Conservation (phyloP, 2,797 vertebrate genomes). For the Dallia pectoralis region DNA sequence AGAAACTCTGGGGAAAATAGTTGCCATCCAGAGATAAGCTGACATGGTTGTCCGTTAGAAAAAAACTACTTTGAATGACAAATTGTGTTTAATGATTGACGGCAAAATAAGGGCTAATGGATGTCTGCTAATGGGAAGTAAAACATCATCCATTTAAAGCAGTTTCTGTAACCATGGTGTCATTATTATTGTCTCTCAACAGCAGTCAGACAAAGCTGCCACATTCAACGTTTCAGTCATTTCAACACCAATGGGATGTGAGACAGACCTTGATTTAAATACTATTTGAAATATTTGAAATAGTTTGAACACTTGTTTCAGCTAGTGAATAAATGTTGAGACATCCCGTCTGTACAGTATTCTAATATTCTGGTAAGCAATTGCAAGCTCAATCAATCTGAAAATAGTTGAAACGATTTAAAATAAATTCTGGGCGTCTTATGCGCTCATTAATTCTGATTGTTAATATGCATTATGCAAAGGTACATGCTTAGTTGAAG, state of each 20-base stretch:
- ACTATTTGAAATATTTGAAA: background rate
- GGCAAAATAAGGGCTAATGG: conserved; percentile 71
- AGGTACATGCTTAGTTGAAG: background rate
- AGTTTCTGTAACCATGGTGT: conserved; percentile 35
- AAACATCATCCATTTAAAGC: conserved; percentile 37
- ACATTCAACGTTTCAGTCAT: conserved; percentile 18
- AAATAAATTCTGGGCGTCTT: background rate
- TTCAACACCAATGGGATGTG: background rate
- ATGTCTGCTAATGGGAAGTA: conserved; percentile 60
- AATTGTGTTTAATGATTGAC: conserved; percentile 53
- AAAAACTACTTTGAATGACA: conserved; percentile 71
- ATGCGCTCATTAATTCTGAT: background rate
- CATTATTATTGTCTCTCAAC: conserved; percentile 22
- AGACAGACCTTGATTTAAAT: background rate
- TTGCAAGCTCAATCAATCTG: background rate
- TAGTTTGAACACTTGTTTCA: background rate
- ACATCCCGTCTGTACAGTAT: background rate
- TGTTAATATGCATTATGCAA: background rate
- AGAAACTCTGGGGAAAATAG: conserved; percentile 41
- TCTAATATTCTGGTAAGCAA: background rate
- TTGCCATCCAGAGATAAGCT: conserved; percentile 47
- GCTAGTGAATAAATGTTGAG: background rate
- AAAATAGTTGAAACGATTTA: background rate
- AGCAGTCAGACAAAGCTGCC: conserved; percentile 19
- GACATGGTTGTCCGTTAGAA: conserved; percentile 61